These are phyloP conservation scores for Alcedo atthis DNA, from an alignment of 2,797 vertebrate genomes.

Conservation along the genomic window DNA sequence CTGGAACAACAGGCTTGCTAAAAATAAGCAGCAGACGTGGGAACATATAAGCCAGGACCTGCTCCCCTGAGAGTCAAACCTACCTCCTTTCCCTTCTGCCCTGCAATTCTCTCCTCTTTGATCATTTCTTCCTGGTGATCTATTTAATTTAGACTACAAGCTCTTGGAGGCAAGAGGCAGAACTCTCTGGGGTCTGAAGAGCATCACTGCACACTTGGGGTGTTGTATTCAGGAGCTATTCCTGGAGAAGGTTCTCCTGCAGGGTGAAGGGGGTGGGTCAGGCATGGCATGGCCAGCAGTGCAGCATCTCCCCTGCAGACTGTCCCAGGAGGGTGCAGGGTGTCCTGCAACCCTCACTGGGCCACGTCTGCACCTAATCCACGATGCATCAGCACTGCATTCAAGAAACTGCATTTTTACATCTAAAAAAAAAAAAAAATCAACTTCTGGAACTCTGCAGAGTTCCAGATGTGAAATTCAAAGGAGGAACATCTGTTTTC, in stretches of 20 bases:
- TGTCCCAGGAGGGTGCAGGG: neutral
- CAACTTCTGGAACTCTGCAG: slow-evolving; percentile 21
- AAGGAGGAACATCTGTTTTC: neutral
- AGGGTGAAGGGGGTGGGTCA: slow-evolving; percentile 37
- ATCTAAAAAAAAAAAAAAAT: neutral
- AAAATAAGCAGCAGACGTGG: slow-evolving; percentile 2
- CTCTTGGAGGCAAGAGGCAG: slow-evolving; percentile 29
- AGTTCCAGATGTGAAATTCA: slow-evolving; percentile 64
- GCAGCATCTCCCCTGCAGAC: neutral
- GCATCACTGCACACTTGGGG: slow-evolving; percentile 32
- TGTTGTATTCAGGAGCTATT: slow-evolving; percentile 54
- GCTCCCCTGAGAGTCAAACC: neutral
- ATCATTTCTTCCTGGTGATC: slow-evolving; percentile 57
- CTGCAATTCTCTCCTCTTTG: slow-evolving; percentile 20
- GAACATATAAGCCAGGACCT: neutral
- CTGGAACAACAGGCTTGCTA: neutral
- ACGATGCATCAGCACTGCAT: neutral
- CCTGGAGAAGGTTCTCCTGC: slow-evolving; percentile 42
- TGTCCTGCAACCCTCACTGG: neutral
- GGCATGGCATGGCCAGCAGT: neutral
- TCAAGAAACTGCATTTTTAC: neutral
- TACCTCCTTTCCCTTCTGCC: neutral
- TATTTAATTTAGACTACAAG: slow-evolving; percentile 43
- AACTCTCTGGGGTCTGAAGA: slow-evolving; percentile 56
- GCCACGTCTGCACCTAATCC: neutral